Evolutionary conservation across 2,797 vertebrate species (phyloP).

Genomic region (Sciurus carolinensis): DNA sequence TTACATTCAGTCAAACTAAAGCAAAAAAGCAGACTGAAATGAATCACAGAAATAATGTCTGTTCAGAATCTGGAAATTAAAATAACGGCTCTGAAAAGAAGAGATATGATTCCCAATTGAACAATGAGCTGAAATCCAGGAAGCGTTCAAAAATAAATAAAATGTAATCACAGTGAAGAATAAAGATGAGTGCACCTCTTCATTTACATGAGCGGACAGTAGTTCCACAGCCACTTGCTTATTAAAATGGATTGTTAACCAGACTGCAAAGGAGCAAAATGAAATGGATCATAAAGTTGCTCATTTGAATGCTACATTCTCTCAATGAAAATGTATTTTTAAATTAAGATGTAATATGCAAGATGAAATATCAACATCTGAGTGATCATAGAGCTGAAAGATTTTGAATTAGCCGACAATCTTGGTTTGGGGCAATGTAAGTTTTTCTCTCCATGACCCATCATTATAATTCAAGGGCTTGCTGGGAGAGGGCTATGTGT

Average conservation of each 20-base stretch:
- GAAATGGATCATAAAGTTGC: constrained; percentile 75
- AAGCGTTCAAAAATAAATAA: constrained; percentile 82
- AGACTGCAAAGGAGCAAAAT: constrained; percentile 66
- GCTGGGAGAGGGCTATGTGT: not conserved
- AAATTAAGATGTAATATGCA: constrained; percentile 70
- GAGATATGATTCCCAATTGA: constrained; percentile 57
- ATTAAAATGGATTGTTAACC: constrained; percentile 80
- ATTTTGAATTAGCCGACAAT: constrained; percentile 46
- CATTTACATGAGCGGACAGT: constrained; percentile 68
- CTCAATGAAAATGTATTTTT: constrained; percentile 77
- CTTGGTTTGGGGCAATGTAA: not conserved
- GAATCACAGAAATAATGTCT: constrained; percentile 77
- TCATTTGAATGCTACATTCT: constrained; percentile 71
- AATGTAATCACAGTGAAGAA: constrained; percentile 73
- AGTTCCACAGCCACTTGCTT: constrained; percentile 53
- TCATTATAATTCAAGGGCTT: not conserved
- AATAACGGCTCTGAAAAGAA: constrained; percentile 73
- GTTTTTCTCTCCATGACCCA: not conserved
- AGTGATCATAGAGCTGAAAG: not conserved
- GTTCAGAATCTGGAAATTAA: constrained; percentile 78
- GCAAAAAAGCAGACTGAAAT: constrained; percentile 74
- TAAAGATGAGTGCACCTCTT: not conserved
- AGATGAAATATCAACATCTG: constrained; percentile 66
- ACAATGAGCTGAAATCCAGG: constrained; percentile 66
- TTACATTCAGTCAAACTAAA: constrained; percentile 68